These are phyloP conservation scores for Tolmerus cingulatus DNA, from an alignment of 2,888 invertebrate genomes.

Conservation along the genomic window DNA sequence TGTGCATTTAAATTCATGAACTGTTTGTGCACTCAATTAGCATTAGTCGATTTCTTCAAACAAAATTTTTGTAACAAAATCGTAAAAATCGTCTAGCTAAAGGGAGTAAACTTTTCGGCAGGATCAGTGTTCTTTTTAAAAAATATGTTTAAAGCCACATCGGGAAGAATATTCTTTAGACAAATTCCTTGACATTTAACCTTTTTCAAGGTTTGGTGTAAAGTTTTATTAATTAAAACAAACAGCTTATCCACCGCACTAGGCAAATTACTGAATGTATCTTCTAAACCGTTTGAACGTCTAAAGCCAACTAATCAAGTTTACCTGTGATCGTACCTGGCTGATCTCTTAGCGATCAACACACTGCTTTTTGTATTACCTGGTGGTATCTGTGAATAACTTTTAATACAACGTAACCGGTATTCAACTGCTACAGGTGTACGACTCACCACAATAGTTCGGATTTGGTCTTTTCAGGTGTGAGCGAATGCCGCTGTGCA, in stretches of 20 bases:
- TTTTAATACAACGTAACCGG: background rate
- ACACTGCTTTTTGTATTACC: background rate
- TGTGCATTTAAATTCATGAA: background rate
- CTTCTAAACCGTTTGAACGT: slow-evolving; percentile 18
- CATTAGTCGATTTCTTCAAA: background rate
- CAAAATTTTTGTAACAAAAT: background rate
- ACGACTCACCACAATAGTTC: background rate
- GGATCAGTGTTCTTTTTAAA: background rate
- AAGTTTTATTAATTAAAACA: slow-evolving; percentile 15
- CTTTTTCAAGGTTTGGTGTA: background rate
- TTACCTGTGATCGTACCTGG: slow-evolving; percentile 22
- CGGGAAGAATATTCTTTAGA: background rate
- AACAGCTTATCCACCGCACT: background rate
- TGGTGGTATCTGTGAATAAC: background rate
- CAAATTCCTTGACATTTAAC: background rate
- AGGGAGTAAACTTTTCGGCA: background rate
- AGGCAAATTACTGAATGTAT: background rate
- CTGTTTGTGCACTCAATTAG: background rate
- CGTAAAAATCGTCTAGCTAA: background rate
- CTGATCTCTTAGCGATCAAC: background rate
- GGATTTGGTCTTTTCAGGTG: background rate
- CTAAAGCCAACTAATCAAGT: slow-evolving; percentile 35
- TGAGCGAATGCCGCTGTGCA: background rate
- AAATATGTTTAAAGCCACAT: background rate
- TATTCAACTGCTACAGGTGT: slow-evolving; percentile 14